A percentile compares a stretch with the other conserved stretches of the same genome.
phyloP scores from a whole-genome alignment of 2,888 invertebrate genomes.

The Lapara coniferarum region DNA sequence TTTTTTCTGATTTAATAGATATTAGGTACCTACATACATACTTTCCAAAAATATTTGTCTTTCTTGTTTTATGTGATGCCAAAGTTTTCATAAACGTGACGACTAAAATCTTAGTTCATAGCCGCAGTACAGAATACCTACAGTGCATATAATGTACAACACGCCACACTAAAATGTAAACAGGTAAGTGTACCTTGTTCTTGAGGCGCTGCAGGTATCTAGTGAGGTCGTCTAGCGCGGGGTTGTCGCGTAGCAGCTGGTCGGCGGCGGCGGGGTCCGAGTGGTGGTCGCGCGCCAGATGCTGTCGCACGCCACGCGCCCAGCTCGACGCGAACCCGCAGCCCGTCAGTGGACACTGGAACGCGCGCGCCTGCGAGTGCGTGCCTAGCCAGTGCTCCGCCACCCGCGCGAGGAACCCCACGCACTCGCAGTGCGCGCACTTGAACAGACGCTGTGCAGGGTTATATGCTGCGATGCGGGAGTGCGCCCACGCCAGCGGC shows the following conservation, averaged over 20 bases:
- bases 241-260: conserved; percentile 87
- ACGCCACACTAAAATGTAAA: not conserved
- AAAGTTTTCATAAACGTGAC: too few relatives aligned
- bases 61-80: too few relatives aligned
- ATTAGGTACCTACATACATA: too few relatives aligned
- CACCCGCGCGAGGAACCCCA: conserved; percentile 88
- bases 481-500: conserved; percentile 88
- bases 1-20: too few relatives aligned
- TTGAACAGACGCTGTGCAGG: conserved; percentile 89
- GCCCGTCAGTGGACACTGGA: conserved; percentile 86
- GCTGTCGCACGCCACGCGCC: conserved; percentile 89
- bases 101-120: too few relatives aligned
- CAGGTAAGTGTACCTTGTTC: conserved; percentile 75
- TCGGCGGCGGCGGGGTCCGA: conserved; percentile 85
- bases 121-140: too few relatives aligned
- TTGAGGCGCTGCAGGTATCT: conserved; percentile 88
- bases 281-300: conserved; percentile 89
- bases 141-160: not conserved
- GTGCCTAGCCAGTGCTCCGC: conserved; percentile 91
- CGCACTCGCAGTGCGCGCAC: conserved; percentile 90
- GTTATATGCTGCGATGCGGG: conserved; percentile 91
- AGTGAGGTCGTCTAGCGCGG: conserved; percentile 89
- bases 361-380: conserved; percentile 84
- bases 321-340: conserved; percentile 90
- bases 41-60: too few relatives aligned